A percentile compares a stretch with the other conserved stretches of the same genome.
These are phyloP conservation scores for Castor canadensis DNA, from an alignment of 2,113 vertebrate species.

Conservation along the genomic window DNA sequence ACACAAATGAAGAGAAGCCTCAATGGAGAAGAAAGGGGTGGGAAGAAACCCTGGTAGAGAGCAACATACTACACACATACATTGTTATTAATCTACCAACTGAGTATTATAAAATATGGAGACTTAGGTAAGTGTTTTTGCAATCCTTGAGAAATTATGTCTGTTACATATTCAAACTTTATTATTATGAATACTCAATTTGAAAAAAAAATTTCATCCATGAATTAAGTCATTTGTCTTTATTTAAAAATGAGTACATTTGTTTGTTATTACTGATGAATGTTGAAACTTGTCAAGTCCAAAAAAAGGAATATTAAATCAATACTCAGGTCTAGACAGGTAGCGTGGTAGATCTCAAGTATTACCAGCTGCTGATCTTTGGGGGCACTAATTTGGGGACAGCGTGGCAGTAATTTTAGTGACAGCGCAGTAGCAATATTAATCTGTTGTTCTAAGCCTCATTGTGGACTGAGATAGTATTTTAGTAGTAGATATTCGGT, in stretches of 20 bases:
- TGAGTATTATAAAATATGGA: background rate
- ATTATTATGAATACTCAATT: constrained; percentile 25
- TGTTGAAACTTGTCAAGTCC: background rate
- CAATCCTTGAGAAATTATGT: background rate
- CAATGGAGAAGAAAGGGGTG: background rate
- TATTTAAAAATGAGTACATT: constrained; percentile 1
- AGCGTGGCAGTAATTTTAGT: background rate
- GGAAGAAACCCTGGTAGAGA: background rate
- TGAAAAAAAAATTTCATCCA: constrained; percentile 31
- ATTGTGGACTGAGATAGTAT: background rate
- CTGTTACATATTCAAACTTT: background rate
- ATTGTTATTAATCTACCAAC: background rate
- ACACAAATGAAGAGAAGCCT: background rate
- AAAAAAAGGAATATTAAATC: background rate
- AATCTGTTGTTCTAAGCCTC: background rate
- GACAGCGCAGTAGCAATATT: background rate
- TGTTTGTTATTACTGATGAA: background rate
- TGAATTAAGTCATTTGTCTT: background rate
- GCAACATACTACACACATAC: accelerated
- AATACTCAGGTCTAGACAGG: background rate
- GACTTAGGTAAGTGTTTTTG: background rate
- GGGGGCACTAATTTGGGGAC: background rate
- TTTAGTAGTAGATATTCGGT: background rate
- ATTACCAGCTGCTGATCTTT: background rate
- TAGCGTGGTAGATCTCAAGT: background rate